Evolutionary conservation across 2,113 vertebrate genomes (phyloP), one percentile per base, ranked within the genome.

Genomic region (Triplophysa siluroides): DNA sequence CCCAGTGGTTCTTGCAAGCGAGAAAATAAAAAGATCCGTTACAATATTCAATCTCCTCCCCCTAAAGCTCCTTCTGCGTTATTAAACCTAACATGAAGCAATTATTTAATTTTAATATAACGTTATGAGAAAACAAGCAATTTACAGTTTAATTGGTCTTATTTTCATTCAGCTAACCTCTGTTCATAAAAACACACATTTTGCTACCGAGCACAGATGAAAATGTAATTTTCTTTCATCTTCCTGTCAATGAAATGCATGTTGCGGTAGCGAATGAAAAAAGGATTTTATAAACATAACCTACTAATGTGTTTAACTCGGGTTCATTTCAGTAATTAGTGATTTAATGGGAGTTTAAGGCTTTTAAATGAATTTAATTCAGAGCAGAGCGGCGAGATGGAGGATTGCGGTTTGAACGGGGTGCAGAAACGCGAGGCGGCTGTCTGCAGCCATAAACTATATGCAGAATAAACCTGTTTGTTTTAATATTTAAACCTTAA

Each of bases 71-170:
- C 93, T 93, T 96, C 93, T 94, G 11, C 74, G 96, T 97, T 98
- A 98, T 97, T 98, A 95, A 96, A 93, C 92, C 90, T 92, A 93
- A 96, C 96, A 98, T 96, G 95, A 98, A 97, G 95, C 95, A 98
- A 97, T 96, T 96, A 98, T 99, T 98, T 97, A 94, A 98, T 98
- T 97, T 96, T 93, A 94, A 65, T 65, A 23, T 33, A 52, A 93
- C 95, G 95, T 96, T 97, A 98, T 97, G 96, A 96, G 98, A 97
- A 98, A 96, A 96, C 95, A 96, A 97, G 95, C 95, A 95, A 97
- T 97, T 97, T 95, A 91, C 90, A 93, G 94, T 95, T 95, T 98
- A 98, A 99, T 98, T 98, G 96, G 94, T 93, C 93, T 95, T 92
- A 96, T 98, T 98, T 97, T 98, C 96, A 97, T 86, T 85, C 90